A percentile compares a stretch with the other conserved stretches of the same genome.
Evolutionary conservation across 2,888 invertebrate species (phyloP).

Genomic region (Leptinotarsa tumamoca): DNA sequence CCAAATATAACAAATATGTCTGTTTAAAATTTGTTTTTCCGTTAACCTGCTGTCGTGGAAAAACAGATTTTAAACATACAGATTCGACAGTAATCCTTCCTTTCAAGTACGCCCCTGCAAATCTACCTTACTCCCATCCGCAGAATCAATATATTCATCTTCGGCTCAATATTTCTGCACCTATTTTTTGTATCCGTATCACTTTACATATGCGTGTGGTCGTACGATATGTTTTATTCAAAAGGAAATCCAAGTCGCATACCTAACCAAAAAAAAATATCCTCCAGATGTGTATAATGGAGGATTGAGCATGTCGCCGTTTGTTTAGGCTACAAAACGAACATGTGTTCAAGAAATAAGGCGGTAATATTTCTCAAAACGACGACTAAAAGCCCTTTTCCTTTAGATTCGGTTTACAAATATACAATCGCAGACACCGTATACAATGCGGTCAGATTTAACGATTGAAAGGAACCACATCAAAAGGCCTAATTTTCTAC

Average conservation of each 20-base stretch:
- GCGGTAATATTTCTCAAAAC: slow-evolving; percentile 40
- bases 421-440: slow-evolving; percentile 39
- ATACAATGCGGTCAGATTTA: slow-evolving; percentile 43
- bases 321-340: slow-evolving; percentile 55
- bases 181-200: slow-evolving; percentile 34
- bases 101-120: background rate
- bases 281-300: slow-evolving; percentile 52
- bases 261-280: slow-evolving; percentile 44
- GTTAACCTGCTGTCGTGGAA: too few relatives aligned
- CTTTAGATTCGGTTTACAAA: slow-evolving; percentile 40
- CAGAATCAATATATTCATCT: slow-evolving; percentile 38
- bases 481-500: slow-evolving; percentile 22
- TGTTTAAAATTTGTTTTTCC: too few relatives aligned
- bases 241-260: slow-evolving; percentile 44
- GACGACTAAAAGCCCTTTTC: slow-evolving; percentile 41
- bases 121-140: slow-evolving; percentile 15
- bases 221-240: slow-evolving; percentile 41
- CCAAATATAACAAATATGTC: too few relatives aligned
- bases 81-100: background rate
- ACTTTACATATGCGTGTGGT: slow-evolving; percentile 41
- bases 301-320: slow-evolving; percentile 53
- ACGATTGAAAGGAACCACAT: slow-evolving; percentile 28
- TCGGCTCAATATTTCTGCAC: slow-evolving; percentile 36
- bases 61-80: too few relatives aligned
- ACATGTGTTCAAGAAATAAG: slow-evolving; percentile 49